Evolutionary conservation across 2,797 vertebrate species (phyloP), one percentile per base, ranked within the genome.

Genomic region (Rhinoraja longicauda): DNA sequence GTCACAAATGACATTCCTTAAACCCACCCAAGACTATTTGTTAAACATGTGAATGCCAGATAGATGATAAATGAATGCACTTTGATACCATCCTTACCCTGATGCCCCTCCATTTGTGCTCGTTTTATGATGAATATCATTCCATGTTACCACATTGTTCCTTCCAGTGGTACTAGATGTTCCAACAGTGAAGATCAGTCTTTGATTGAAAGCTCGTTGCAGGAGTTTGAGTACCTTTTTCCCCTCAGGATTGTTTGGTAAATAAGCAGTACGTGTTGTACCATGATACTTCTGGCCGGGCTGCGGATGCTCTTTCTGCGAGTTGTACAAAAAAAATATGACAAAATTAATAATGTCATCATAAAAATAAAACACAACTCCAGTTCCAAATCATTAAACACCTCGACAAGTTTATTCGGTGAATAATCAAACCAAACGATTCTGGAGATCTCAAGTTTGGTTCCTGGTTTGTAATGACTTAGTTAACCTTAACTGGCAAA

Each of bases 101-200:
- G 95, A 96, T 5, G 96, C 94, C 17, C 97, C 97, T 93, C 97
- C 97, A 0, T 67, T 7, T 0, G 26, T 94, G 8, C 94, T 95
- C 1, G 97, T 97, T 94, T 97, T 97, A 93, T 97, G 97, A 93
- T 97, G 97, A 93, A 97, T 96, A 90, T 97, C 96, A 15, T 97
- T 97, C 97, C 97, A 97, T 0, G 97, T 97, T 75, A 97, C 96
- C 2, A 93, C 84, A 0, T 97, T 96, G 93, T 93, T 95, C 93
- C 93, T 94, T 93, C 96, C 96, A 0, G 94, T 96, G 79, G 96
- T 97, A 2, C 95, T 95, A 0, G 97, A 97, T 0, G 32, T 94
- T 1, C 97, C 97, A 3, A 97, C 94, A 0, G 96, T 97, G 94
- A 97, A 97, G 91, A 94, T 94, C 64, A 97, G 96, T 53, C 94